Conservation (phyloP, 2,797 vertebrate genomes). For the Danio tinwini region DNA sequence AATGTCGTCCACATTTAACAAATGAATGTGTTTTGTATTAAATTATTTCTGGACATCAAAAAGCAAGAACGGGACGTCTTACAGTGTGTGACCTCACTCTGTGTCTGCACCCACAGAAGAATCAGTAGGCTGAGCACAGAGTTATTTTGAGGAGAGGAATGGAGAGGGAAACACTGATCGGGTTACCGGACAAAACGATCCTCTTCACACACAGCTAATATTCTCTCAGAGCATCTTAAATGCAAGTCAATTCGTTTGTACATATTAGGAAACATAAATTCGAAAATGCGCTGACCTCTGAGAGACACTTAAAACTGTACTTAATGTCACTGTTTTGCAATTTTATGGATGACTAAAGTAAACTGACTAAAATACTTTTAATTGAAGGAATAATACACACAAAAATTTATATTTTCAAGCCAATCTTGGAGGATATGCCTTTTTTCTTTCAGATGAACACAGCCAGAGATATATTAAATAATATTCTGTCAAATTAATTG, state of each 20-base stretch:
- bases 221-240: slow-evolving; percentile 12
- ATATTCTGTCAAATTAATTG: too few species aligned
- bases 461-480: too few species aligned
- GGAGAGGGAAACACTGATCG: slow-evolving; percentile 62
- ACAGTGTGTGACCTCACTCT: slow-evolving; percentile 29
- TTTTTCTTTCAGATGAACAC: too few species aligned
- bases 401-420: too few species aligned
- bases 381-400: too few species aligned
- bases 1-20: not conserved
- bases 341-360: not conserved
- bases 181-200: slow-evolving; percentile 62
- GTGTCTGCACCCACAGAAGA: slow-evolving; percentile 43
- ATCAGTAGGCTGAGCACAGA: slow-evolving; percentile 35
- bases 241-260: not conserved
- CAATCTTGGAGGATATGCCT: too few species aligned
- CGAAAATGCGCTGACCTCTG: not conserved
- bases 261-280: not conserved
- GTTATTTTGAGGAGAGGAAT: slow-evolving; percentile 76
- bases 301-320: not conserved
- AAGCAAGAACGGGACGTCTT: slow-evolving; percentile 1
- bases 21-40: not conserved
- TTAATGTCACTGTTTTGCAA: not conserved
- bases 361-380: too few species aligned
- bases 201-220: slow-evolving; percentile 46
- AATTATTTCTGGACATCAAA: slow-evolving; percentile 19